Percentiles rank a stretch among this genome's conserved stretches.
Conservation (phyloP, 2,797 vertebrate species). For the Falco concolor region DNA sequence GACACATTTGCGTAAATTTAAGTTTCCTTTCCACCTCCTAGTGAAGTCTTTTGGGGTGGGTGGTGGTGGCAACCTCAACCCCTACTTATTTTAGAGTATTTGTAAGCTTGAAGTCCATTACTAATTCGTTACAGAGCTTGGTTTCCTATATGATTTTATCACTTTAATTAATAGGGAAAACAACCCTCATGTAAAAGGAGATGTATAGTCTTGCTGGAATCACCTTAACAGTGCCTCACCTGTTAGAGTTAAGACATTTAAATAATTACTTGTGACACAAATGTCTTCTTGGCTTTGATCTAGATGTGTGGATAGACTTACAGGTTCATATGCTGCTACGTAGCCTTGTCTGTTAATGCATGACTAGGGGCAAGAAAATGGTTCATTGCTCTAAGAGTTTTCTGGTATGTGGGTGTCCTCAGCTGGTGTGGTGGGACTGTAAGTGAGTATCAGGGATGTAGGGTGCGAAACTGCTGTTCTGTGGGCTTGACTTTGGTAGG, state of each 20-base stretch:
- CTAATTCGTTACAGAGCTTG: neutral
- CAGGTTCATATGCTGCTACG: accelerated
- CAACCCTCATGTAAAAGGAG: neutral
- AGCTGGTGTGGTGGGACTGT: neutral
- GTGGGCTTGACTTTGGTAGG: neutral
- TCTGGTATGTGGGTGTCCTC: neutral
- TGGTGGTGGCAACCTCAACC: neutral
- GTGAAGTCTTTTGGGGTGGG: neutral
- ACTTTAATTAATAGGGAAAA: neutral
- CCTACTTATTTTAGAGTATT: neutral
- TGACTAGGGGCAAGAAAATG: neutral
- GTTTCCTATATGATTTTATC: neutral
- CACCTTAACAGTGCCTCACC: neutral
- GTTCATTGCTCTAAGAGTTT: neutral
- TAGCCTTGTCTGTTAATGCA: neutral
- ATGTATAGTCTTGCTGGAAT: neutral
- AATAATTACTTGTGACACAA: neutral
- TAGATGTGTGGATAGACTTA: neutral
- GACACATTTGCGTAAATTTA: neutral
- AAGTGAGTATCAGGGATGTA: neutral
- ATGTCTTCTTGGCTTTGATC: neutral
- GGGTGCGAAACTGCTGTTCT: neutral
- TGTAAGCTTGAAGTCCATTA: neutral
- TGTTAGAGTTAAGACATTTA: neutral
- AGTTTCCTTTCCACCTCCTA: neutral